Conservation (phyloP, 1,140 invertebrate species). For the Procambarus virginalis region DNA sequence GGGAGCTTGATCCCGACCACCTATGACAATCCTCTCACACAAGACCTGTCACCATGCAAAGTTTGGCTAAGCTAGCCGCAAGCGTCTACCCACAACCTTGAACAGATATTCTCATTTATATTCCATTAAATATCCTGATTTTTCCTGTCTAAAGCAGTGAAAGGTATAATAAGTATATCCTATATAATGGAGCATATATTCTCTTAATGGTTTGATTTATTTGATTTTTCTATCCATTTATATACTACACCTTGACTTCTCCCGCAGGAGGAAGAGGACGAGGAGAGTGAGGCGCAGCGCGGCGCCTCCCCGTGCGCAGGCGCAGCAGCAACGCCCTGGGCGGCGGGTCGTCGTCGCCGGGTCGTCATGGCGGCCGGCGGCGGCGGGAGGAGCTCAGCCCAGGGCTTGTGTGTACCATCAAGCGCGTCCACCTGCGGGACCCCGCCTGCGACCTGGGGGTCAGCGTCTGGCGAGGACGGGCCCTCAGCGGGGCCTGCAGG, state of each 20-base stretch:
- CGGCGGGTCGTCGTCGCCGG: neutral
- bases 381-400: conserved; percentile 55
- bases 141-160: no score
- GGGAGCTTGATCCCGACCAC: no score
- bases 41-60: no score
- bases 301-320: neutral
- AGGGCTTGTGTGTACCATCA: conserved; percentile 66
- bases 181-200: no score
- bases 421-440: conserved; percentile 66
- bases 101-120: no score
- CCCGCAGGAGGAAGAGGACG: conserved; percentile 52
- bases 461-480: conserved; percentile 66
- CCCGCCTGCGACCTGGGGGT: conserved; percentile 68
- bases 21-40: no score
- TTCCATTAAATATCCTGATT: no score
- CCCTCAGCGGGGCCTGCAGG: conserved; percentile 54
- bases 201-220: no score
- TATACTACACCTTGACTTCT: neutral
- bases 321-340: neutral
- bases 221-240: no score
- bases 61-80: no score
- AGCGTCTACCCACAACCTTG: no score
- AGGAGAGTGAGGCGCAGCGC: conserved; percentile 13
- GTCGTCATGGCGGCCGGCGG: neutral
- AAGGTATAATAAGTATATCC: no score